Base-by-base conservation (phyloP, 30 jellyfish, hydroid and myxozoan species). In the Rhopilema esculentum region DNA sequence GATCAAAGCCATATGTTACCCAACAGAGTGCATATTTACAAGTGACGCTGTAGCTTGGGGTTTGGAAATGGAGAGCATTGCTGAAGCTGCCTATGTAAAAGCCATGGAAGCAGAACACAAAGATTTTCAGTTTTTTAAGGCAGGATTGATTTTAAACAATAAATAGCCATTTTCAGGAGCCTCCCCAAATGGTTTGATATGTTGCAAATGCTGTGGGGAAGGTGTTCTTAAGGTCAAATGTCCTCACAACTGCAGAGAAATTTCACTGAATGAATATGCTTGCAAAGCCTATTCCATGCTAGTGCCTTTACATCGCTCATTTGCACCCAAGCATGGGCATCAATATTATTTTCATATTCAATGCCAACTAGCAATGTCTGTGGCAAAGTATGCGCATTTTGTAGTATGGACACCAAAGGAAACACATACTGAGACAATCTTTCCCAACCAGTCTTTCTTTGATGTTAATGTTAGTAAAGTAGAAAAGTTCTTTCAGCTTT, bases 131-230 rank as follows among this genome's bases (percentile, higher is more conserved):
- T 20, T 32, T 16, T 40, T 40, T 12, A 40, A 40, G 57, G 57
- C 57, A 40, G 81, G 81, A 9, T 28, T 69, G 61, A 69, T n/a
- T 31, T 18, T 27, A 23, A 69, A 31, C 31, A 18, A n/a, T 31
- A 18, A n/a, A 20, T 69, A 15, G 61, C 73, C 73, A 63, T 19
- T 21, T 63, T 19, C 17, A 19, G 73, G 73, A 27, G 80, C 80
- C 9, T 25, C 66, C 23, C 66, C 80, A 18, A 29, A 69, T 69
- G 51, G 51, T 18, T 25, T 69, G 61, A 19, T 30, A 29, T 18
- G 31, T n/a, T 69, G 80, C 61, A 30, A 69, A 25, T 69, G 80
- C 61, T 69, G 80, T 20, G 80, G 66, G 51, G 52, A 69, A 69
- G 61, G 51, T 69, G 24, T n/a, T 27, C 26, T 2, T 69, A 66